Evolutionary conservation across 2,888 invertebrate genomes (phyloP), one percentile per base, ranked within the genome.

Genomic region (Stenichneumon culpator): DNA sequence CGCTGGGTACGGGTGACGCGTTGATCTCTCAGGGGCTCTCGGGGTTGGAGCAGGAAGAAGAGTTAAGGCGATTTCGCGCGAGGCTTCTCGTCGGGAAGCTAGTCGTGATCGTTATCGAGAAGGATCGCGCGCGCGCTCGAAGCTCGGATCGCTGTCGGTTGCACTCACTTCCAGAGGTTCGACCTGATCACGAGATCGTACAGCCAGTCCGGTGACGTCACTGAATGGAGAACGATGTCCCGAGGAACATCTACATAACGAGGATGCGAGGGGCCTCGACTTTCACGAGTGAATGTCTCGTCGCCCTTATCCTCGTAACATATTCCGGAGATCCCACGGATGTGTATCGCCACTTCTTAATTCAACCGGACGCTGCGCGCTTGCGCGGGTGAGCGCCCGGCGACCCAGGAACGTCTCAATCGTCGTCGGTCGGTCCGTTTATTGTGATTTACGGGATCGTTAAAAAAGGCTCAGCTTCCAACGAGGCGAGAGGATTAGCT

Each of bases 391-490:
- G 82, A 75, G 70, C 54, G 60, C 39, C 84, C 79, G 57, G 67
- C 78, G 44, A 4, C 14, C 63, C 44, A 22, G 67, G 72, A 63
- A 85, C 79, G 79, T 82, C 85, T 85, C 85, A 82, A 85, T 85
- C 85, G 60, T 57, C 60, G 74, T 73, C 69, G 14, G 79, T 83
- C 63, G 28, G 63, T 63, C 63, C 86, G 86, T 90, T 90, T 85
- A 86, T 88, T 83, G 82, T 90, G 91, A 90, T 90, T 90, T 90
- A 90, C 91, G 91, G 88, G 90, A 89, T 91, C 91, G 89, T 90
- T 91, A 90, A 90, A 87, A 60, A 89, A 90, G 89, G 87, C 87
- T 81, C 70, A 79, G 78, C 81, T 81, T 85, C 77, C 68, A 73
- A 82, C 50, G 78, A 47, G 84, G 60, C 72, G 36, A 78, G 73